A percentile compares a stretch with the other conserved stretches of the same genome.
Evolutionary conservation across 2,888 invertebrate genomes (phyloP).

Genomic region (Cataglyphis livida): DNA sequence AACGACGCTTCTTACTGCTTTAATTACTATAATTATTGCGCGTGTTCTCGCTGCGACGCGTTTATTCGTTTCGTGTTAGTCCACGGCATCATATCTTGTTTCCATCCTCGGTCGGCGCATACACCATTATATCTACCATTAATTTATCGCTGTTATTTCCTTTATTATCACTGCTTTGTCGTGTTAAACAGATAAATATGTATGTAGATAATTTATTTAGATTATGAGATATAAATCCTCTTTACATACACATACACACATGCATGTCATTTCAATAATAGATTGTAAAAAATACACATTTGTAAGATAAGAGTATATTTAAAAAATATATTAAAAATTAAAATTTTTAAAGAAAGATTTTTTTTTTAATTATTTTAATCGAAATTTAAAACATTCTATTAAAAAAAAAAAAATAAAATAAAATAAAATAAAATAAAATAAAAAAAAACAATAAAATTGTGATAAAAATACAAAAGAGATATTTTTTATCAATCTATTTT

Average conservation of each 20-base stretch:
- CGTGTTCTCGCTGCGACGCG: slow-evolving; percentile 27
- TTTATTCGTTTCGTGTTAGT: slow-evolving; percentile 50
- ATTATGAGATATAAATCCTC: background rate
- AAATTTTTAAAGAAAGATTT: no score
- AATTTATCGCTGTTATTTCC: slow-evolving; percentile 23
- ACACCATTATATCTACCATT: background rate
- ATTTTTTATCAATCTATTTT: background rate
- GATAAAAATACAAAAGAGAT: no score
- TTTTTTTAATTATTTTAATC: background rate
- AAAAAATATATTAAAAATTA: background rate
- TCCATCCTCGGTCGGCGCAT: background rate
- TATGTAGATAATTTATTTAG: slow-evolving; percentile 11
- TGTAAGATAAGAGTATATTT: background rate
- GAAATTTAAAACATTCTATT: background rate
- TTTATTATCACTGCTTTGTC: slow-evolving; percentile 13
- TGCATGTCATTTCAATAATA: background rate
- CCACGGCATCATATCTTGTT: background rate
- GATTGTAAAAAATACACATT: background rate
- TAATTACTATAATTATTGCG: slow-evolving; percentile 52
- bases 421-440: no score
- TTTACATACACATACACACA: background rate
- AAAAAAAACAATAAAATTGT: no score
- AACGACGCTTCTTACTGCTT: slow-evolving; percentile 44
- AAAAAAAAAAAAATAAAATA: no score
- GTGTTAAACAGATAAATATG: background rate